These are phyloP conservation scores for Platysternon megacephalum DNA, from an alignment of 2,113 vertebrate species.

Conservation along the genomic window DNA sequence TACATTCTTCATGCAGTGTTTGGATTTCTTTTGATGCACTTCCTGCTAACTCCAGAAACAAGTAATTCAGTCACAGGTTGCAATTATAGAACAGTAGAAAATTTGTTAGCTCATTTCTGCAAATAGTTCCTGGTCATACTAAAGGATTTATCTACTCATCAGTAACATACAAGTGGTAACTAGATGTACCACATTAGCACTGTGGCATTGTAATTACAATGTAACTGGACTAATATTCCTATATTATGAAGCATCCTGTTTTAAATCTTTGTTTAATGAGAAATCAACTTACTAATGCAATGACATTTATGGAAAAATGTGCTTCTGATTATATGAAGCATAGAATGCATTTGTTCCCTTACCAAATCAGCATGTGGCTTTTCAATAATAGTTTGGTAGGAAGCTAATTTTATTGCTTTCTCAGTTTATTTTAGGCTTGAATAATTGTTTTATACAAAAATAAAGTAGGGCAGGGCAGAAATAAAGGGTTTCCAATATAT, in stretches of 20 bases:
- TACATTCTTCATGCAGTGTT: too few species aligned
- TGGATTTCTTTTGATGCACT: too few species aligned
- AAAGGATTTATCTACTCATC: too few species aligned
- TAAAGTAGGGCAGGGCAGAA: neutral
- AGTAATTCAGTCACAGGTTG: too few species aligned
- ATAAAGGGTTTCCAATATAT: conserved; percentile 7
- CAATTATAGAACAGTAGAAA: too few species aligned
- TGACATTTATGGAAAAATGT: neutral
- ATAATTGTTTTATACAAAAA: neutral
- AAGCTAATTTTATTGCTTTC: neutral
- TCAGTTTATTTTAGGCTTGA: conserved; percentile 7
- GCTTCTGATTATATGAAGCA: neutral
- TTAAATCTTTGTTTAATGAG: neutral
- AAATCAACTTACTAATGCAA: neutral
- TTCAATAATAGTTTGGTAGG: neutral
- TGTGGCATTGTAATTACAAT: neutral
- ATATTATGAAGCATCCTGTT: neutral
- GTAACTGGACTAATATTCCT: neutral
- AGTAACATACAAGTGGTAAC: neutral
- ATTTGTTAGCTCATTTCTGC: too few species aligned
- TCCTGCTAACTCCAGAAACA: too few species aligned
- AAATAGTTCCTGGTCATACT: too few species aligned
- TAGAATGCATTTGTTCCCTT: neutral
- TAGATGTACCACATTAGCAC: conserved; percentile 15
- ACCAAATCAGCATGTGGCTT: neutral